Base-by-base conservation (phyloP, 1,140 invertebrate genomes). In the Panonychus citri region DNA sequence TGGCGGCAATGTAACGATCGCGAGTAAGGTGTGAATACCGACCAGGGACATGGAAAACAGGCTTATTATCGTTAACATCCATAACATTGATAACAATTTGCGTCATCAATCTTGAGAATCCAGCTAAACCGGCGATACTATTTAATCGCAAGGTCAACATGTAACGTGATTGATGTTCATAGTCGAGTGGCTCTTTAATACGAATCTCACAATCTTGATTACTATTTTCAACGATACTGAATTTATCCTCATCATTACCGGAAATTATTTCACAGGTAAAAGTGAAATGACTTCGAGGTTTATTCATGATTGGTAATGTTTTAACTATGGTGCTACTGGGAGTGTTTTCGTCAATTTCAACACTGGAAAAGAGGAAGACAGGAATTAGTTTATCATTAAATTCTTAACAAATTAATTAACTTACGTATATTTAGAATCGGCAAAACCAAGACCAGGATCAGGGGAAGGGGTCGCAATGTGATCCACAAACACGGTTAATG, bases 21-120 rank as follows among this genome's bases (percentile, higher is more conserved):
- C 43, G 37, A 3, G 62, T 64, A n/a, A 61, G 46, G 42, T 62
- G 65, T 34, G 62, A 61, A 39, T 68, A 69, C 2, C 61, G 62
- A 1, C 77, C 74, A 0, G 81, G 77, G 57, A 81, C 82, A 1
- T 83, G 67, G 66, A 90, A 91, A 57, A 77, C 74, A 0, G 87
- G 86, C 3, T 73, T 72, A 65, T 90, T 89, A 64, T 91, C 86
- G 64, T 91, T 91, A 1, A 83, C 76, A 66, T 91, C 86, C 0
- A 80, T 70, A 0, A 93, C 78, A 61, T 83, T 81, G 4, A 93
- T 76, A 58, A 81, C 81, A 0, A 93, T 75, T 64, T 78, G 64
- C n/a, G 64, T 63, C 5, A 60, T 63, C 17, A 62, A 30, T n/a
- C 57, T 50, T 21, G 59, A 55, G n/a, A 53, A 40, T 3, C 61